Evolutionary conservation across 2,113 vertebrate genomes (phyloP).

Genomic region (Loxodonta africana): DNA sequence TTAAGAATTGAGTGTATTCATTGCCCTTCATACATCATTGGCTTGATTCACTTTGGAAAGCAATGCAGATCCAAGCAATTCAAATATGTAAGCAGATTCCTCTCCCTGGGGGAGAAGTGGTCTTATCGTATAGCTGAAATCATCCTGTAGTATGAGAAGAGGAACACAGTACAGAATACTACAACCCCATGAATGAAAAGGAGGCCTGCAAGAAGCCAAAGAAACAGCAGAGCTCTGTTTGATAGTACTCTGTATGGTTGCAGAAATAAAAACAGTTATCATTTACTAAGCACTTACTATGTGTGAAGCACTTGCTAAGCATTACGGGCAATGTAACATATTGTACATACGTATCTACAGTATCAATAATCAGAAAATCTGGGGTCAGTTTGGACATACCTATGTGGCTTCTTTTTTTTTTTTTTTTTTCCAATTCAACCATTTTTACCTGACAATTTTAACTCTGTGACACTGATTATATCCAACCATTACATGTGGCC

Average conservation of each 20-base stretch:
- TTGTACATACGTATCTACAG: not conserved
- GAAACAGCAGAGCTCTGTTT: not conserved
- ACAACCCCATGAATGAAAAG: not conserved
- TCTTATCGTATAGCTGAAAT: conserved; percentile 7
- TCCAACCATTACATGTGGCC: not conserved
- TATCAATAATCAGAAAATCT: not conserved
- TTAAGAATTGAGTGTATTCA: conserved; percentile 47
- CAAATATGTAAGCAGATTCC: conserved; percentile 63
- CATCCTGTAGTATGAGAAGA: not conserved
- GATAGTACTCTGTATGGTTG: too few relatives aligned
- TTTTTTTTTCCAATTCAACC: too few relatives aligned
- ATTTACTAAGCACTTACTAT: not conserved
- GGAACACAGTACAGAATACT: not conserved
- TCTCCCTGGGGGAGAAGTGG: conserved; percentile 3
- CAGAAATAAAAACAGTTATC: not conserved
- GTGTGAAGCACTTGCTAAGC: not conserved
- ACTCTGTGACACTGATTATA: not conserved
- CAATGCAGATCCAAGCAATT: conserved; percentile 59
- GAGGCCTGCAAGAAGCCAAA: not conserved
- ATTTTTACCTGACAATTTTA: not conserved
- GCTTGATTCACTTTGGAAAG: conserved; percentile 70
- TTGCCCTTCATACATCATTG: conserved; percentile 62
- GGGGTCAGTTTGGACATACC: not conserved
- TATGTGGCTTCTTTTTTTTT: not conserved
- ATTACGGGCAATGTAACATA: not conserved